Evolutionary conservation across 30 jellyfish, hydroid and myxozoan species (phyloP), one percentile per base, ranked within the genome.

Genomic region (Sanderia malayensis): DNA sequence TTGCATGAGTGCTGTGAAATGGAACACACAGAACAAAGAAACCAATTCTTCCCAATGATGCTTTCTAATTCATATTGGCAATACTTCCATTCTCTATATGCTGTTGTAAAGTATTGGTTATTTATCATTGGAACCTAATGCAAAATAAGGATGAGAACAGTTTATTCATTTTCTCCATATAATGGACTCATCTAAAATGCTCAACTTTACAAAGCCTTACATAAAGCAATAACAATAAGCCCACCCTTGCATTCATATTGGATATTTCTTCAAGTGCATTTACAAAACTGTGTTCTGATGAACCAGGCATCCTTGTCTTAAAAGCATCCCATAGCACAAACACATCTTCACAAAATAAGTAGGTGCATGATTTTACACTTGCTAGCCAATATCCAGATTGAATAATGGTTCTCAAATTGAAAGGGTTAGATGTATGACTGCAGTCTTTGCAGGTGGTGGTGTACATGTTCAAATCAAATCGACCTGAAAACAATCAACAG

Each of bases 31-130:
- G 79, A 79, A 61, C 87, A 75, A 4, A 52, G 67, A 41, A 61
- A 31, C 87, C 87, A 75, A 66, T 60, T 61, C 45, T 52, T 75
- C 70, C 22, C 30, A 34, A 25, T 76, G 61, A 75, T 11, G 18
- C 19, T 10, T 20, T 75, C 87, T 46, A 52, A 28, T 47, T 75
- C 87, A 61, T 28, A 52, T 25, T 44, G 33, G 53, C 87, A 75
- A 75, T 75, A 75, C 61, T 75, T 75, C 87, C 87, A 75, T 41
- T 75, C 87, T 61, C 61, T 75, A 46, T 53, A 73, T n/a, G 79
- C 76, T 61, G 61, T 52, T 27, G 79, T 28, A 59, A 75, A 75
- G 22, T 76, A 53, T 22, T 60, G 23, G 31, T 31, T 33, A 25
- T 75, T 75, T 21, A 75, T 58, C 4, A 44, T 25, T 32, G 72